Evolutionary conservation across 1,140 invertebrate species (phyloP), one percentile per base, ranked within the genome.

Genomic region (Diabrotica virgifera): DNA sequence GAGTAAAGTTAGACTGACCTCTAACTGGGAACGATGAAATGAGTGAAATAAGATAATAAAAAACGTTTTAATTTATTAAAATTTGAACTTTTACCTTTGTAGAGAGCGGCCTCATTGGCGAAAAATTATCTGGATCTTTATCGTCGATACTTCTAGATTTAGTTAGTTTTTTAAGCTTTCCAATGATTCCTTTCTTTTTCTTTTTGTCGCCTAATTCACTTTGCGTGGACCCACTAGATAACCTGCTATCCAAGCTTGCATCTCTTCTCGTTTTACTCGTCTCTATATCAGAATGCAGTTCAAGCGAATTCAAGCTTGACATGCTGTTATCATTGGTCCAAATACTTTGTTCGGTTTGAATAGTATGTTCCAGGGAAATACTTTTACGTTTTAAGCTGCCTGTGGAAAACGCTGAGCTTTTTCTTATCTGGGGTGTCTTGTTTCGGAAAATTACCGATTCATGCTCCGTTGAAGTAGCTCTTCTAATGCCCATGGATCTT

Each of bases 131-230:
- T 8, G 73, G 73, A 71, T 78, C 76, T 65, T 74, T 83, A 72
- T 89, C 86, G 73, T 93, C 90, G 52, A 93, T 88, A 63, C 89
- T 92, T 38, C 89, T 86, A 0, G 92, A 92, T 82, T 94, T 95
- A 8, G 91, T 92, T 13, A 95, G 79, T 73, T 91, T 91, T 68
- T 90, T 91, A 57, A 95, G 80, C 81, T 94, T 94, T 36, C 89
- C 90, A 74, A 94, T 91, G 40, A 91, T 86, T 77, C 90, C 90
- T 76, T 93, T 92, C 76, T 91, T 92, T 71, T 93, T 93, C 56
- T 89, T 87, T 59, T 83, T 78, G 4, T 86, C 85, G 4, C 90
- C 78, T 61, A 91, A 84, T 72, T 94, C 92, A 76, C 92, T 94
- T 74, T 92, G 91, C 0, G 90, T 90, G 6, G 93, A 95, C 13